Evolutionary conservation across 2,113 vertebrate species (phyloP), one percentile per base, ranked within the genome.

Genomic region (Pteruthius melanotis): DNA sequence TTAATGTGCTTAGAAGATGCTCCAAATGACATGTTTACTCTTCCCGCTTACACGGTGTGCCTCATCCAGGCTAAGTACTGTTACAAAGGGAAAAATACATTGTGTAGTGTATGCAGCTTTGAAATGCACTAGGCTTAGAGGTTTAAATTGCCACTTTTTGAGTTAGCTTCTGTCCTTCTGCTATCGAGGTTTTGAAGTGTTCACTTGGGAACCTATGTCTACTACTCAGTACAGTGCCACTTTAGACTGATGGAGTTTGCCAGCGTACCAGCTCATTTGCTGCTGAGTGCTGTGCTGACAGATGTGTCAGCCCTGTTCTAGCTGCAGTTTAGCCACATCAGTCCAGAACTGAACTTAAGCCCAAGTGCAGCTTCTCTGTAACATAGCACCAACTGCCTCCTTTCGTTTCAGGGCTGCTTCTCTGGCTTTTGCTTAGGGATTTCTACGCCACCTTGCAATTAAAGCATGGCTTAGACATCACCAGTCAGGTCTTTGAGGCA

Each of bases 61-160:
- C 80, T 71, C 2, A 1, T 76, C 60, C 63, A 45, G 37, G 76
- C 78, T 64, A 86, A 93, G 82, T 54, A 59, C 71, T 78, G 66
- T 85, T 88, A 85, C 72, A 84, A 88, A 94, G 71, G 72, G 91
- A 83, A n/a, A n/a, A n/a, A 74, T 60, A 35, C n/a, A 3, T 56
- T 44, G 26, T 60, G 8, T 61, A 24, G 42, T 47, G 14, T 19
- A 45, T 77, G 35, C 49, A 72, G 61, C 81, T 79, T 83, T 81
- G 61, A 80, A 65, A 94, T 44, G 69, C 39, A 64, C 56, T 31
- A 56, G 56, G 28, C 64, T 54, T 70, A 59, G 78, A 39, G 35
- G n/a, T 91, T 91, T 83, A 69, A 69, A 87, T 74, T 57, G 26
- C 69, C 83, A 16, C 59, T 75, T 71, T 60, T 33, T 26, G 61